These are phyloP conservation scores for Micoletzkya japonica DNA, from an alignment of 2,888 invertebrate species.

Conservation along the genomic window DNA sequence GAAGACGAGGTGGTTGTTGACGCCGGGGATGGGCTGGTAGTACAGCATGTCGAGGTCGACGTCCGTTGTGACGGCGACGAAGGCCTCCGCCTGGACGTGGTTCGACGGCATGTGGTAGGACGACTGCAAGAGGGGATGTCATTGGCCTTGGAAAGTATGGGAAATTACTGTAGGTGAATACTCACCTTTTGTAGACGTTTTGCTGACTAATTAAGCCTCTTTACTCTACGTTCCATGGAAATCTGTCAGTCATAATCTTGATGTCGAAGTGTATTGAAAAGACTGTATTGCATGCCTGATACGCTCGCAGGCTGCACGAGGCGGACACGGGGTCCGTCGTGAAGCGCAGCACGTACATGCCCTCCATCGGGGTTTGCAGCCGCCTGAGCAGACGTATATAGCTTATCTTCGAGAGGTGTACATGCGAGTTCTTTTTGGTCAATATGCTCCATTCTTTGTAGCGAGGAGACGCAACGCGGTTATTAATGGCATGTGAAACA, in stretches of 20 bases:
- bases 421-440: too few relatives aligned
- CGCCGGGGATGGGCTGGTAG: background rate
- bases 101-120: background rate
- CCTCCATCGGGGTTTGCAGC: slow-evolving; percentile 8
- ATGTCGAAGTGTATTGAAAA: too few relatives aligned
- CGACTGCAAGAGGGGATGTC: background rate
- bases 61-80: background rate
- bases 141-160: too few relatives aligned
- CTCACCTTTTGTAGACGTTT: background rate
- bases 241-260: too few relatives aligned
- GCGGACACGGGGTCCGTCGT: slow-evolving; percentile 9
- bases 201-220: background rate
- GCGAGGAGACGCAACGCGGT: too few relatives aligned
- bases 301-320: slow-evolving; percentile 31
- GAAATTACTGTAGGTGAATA: background rate
- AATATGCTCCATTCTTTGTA: too few relatives aligned
- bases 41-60: slow-evolving; percentile 35
- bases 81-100: background rate
- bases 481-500: too few relatives aligned
- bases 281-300: slow-evolving; percentile 17
- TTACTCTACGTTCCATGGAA: too few relatives aligned
- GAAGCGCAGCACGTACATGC: slow-evolving; percentile 24
- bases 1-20: slow-evolving; percentile 31
- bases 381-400: background rate
- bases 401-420: too few relatives aligned